Conservation (phyloP, 1,140 invertebrate genomes). For the Telenomus remus region DNA sequence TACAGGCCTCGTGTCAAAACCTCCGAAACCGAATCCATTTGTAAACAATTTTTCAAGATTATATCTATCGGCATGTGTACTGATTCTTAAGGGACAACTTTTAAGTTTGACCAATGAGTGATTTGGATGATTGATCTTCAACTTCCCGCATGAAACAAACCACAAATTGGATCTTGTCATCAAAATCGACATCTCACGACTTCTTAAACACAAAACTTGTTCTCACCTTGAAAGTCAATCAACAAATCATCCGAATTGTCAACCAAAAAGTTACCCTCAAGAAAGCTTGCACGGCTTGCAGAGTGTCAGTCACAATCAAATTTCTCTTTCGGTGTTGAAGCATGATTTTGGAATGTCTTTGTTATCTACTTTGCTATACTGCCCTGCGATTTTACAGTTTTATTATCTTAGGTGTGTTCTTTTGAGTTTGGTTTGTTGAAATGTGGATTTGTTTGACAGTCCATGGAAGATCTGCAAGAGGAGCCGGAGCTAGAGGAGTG, state of each 20-base stretch:
- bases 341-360: neutral
- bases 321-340: slow-evolving; percentile 14
- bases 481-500: slow-evolving; percentile 75
- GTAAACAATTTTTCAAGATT: slow-evolving; percentile 73
- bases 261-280: slow-evolving; percentile 45
- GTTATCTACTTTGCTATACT: slow-evolving; percentile 34
- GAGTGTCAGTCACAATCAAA: slow-evolving; percentile 56
- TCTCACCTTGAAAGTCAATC: slow-evolving; percentile 41
- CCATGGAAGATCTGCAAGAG: slow-evolving; percentile 74
- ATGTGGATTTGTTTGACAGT: slow-evolving; percentile 55
- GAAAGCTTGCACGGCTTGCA: slow-evolving; percentile 60
- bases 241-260: slow-evolving; percentile 36
- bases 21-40: slow-evolving; percentile 75
- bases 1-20: slow-evolving; percentile 73
- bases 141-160: neutral
- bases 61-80: slow-evolving; percentile 59
- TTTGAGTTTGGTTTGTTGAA: neutral
- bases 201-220: neutral
- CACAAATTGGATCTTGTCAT: no score
- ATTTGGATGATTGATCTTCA: slow-evolving; percentile 41
- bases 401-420: neutral
- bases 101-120: slow-evolving; percentile 36
- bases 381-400: slow-evolving; percentile 37
- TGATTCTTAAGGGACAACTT: slow-evolving; percentile 42
- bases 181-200: neutral